Base-by-base conservation (phyloP, 1,140 invertebrate genomes). In the Cyclina sinensis region DNA sequence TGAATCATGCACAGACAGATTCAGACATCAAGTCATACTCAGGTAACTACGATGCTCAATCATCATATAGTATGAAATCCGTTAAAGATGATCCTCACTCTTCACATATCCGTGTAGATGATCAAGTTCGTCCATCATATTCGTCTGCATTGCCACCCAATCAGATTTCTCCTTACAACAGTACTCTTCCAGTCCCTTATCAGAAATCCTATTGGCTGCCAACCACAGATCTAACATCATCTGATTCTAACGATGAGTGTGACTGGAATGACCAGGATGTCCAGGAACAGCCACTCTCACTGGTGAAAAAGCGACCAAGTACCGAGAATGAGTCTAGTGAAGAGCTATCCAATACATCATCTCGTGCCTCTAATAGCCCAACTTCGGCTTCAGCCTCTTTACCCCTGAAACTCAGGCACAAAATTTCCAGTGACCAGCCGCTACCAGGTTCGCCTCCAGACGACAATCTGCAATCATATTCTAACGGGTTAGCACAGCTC, bases 351-450 rank as follows among this genome's bases (percentile, higher is more conserved):
- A 88, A 88, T 48, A 62, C 30, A 32, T 88, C 86, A 18, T 88
- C 86, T 24, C 48, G 79, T 43, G 79, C 86, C 35, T 88, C 91
- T 57, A 85, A 90, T 46, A 92, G 90, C 83, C 91, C 92, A n/a
- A 91, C 90, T 32, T 68, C 70, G 9, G 39, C 83, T 37, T 81
- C 86, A 21, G 90, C 91, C 48, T 82, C 92, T 35, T 88, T 94
- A 79, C 94, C 94, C 43, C 89, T 92, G 12, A 94, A 94, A 74
- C 85, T 94, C 24, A 89, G 94, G 43, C 93, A 94, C 88, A 94
- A 94, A 82, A 43, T 91, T 11, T 85, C 91, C 1, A 18, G 57
- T n/a, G 91, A 92, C 12, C 24, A 62, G 35, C 11, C 54, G 1
- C 0, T 79, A 48, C 21, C 43, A 1, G 5, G 32, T 16, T n/a